A percentile compares a stretch with the other conserved stretches of the same genome.
Evolutionary conservation across 2,113 vertebrate species (phyloP).

Genomic region (Ciconia boyciana): DNA sequence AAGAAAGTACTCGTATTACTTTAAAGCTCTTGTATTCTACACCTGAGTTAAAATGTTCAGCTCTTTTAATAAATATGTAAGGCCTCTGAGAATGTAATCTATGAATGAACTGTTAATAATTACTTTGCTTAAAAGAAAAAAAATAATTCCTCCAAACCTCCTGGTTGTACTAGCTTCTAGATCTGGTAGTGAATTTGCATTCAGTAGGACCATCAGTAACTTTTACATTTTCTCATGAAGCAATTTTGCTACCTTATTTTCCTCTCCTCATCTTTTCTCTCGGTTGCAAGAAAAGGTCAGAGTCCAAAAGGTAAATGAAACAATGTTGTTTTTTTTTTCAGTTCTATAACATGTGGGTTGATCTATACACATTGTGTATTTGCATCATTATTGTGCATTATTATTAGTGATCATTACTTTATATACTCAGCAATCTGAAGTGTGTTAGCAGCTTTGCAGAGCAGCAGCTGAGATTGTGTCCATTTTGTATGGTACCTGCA

Average conservation of each 20-base stretch:
- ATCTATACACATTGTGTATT: background rate
- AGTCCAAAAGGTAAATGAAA: background rate
- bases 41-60: background rate
- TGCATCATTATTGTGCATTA: background rate
- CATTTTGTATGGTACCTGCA: background rate
- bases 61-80: background rate
- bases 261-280: background rate
- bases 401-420: background rate
- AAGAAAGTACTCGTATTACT: background rate
- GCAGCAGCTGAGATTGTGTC: background rate
- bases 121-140: background rate
- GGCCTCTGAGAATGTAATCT: background rate
- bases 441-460: background rate
- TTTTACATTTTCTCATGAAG: background rate
- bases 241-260: background rate
- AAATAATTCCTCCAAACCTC: background rate
- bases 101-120: background rate
- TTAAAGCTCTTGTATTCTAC: background rate
- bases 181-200: background rate
- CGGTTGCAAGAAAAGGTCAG: background rate
- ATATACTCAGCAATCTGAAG: background rate
- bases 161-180: background rate
- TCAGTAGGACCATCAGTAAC: background rate
- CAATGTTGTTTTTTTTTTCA: background rate
- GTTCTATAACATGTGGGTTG: background rate